Base-by-base conservation (phyloP, 1,140 invertebrate genomes). In the Grapholita molesta region DNA sequence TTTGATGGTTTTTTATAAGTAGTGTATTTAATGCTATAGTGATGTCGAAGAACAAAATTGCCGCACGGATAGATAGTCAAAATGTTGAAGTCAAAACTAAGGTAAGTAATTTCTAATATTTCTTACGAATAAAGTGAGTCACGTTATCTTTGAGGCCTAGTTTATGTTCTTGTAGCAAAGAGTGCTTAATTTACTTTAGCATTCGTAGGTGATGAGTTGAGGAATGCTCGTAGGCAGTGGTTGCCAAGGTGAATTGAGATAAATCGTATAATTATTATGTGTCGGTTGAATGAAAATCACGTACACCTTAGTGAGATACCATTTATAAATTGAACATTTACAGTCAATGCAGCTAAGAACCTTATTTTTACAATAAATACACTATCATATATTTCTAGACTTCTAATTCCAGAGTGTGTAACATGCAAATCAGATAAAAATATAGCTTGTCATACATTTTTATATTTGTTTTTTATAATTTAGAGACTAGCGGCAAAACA, bases 31-130 rank as follows among this genome's bases (percentile, higher is more conserved):
- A 90, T 90, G 89, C 83, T 84, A 80, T 82, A 85, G 91, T 93
- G 86, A 95, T 95, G 94, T 95, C 94, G 73, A 95, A 95, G 83
- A 95, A 93, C 78, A 95, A 95, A 92, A 93, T 94, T 74, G 93
- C 94, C 70, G 93, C 93, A 84, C 90, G 93, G 75, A 88, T 93
- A 80, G 93, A 94, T 87, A 94, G 92, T 82, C 92, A 92, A 84
- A 93, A 93, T 86, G 93, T 95, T 73, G 94, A 95, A 91, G 94
- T 95, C 67, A 95, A 95, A 88, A 95, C 94, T 89, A 95, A 95
- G 93, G 95, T 95, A 90, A 93, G 81, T 87, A 80, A 79, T 79
- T 85, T 82, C 85, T 76, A 85, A 88, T 84, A 84, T 86, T 86
- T 74, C 72, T 76, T 76, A 66, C 64, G 70, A 69, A 74, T 69